These are phyloP conservation scores for Crocodylus rhombifer DNA, from an alignment of 2,797 vertebrate species.

Conservation along the genomic window DNA sequence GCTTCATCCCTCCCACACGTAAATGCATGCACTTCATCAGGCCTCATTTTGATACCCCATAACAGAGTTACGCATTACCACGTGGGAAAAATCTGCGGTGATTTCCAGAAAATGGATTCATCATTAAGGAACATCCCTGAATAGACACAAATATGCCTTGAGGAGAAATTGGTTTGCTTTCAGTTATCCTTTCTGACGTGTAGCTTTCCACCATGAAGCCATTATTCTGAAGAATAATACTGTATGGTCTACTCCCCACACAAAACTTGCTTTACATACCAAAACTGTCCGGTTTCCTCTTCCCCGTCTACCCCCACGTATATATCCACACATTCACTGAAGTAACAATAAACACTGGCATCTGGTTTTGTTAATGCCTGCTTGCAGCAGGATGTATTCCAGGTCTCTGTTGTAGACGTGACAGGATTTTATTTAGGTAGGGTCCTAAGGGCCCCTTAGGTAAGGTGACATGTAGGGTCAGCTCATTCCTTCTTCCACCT, in stretches of 20 bases:
- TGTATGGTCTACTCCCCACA: neutral
- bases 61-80: slow-evolving; percentile 1
- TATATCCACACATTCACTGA: neutral
- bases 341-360: neutral
- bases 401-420: neutral
- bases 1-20: neutral
- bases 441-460: too few relatives aligned
- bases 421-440: neutral
- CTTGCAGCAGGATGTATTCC: neutral
- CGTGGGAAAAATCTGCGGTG: slow-evolving; percentile 14
- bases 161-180: slow-evolving; percentile 48
- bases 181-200: slow-evolving; percentile 72
- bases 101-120: neutral
- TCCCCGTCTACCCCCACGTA: too few relatives aligned
- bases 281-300: neutral
- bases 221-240: slow-evolving; percentile 52
- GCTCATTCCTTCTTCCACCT: neutral
- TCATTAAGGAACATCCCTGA: slow-evolving; percentile 65
- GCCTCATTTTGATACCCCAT: slow-evolving; percentile 19
- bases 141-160: slow-evolving; percentile 70
- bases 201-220: neutral
- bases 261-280: neutral
- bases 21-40: slow-evolving; percentile 1
- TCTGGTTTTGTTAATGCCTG: neutral
- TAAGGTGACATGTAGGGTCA: neutral